Base-by-base conservation (phyloP, 2,113 vertebrate species). In the Tor tambroides region DNA sequence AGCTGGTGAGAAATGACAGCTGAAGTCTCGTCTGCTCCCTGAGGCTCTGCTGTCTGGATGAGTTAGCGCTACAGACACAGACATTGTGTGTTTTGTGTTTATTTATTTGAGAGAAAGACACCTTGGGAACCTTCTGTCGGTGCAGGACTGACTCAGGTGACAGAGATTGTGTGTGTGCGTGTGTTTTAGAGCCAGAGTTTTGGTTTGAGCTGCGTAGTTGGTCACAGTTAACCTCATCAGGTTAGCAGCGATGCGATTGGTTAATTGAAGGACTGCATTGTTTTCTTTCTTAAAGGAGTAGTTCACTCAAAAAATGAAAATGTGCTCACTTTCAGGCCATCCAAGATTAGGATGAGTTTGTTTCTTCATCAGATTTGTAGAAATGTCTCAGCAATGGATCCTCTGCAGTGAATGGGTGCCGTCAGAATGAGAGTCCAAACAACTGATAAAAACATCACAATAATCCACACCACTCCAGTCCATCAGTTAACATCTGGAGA, bases 51-150 rank as follows among this genome's bases (percentile, higher is more conserved):
- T 80, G 86, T 85, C 61, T 80, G 77, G 85, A 84, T 80, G 49
- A 85, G 69, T 86, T 88, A 87, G 87, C 74, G 74, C 46, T 65
- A 87, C 85, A 17, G 4, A 83, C 88, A 76, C 30, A 67, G 79
- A 11, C 56, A 83, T 75, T 76, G 67, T 75, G 71, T 43, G 35
- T 43, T 43, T 14, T 75, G 38, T 79, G 69, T 89, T 89, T 83
- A 85, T 87, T 90, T 81, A 84, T 71, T 87, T 74, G 67, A 49
- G 51, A 32, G 61, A 79, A 75, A 84, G 65, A 56, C 63, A 51
- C 10, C 63, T 80, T 79, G 80, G 35, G 32, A 80, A 67, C 63
- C 69, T 72, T 77, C 46, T 26, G 67, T 86, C 49, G 82, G 71
- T 8, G 76, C 30, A 30, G 71, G 84, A 86, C 79, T 21, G 30